Evolutionary conservation across 1,140 invertebrate genomes (phyloP), one percentile per base, ranked within the genome.

Genomic region (Probaryconus sp.): DNA sequence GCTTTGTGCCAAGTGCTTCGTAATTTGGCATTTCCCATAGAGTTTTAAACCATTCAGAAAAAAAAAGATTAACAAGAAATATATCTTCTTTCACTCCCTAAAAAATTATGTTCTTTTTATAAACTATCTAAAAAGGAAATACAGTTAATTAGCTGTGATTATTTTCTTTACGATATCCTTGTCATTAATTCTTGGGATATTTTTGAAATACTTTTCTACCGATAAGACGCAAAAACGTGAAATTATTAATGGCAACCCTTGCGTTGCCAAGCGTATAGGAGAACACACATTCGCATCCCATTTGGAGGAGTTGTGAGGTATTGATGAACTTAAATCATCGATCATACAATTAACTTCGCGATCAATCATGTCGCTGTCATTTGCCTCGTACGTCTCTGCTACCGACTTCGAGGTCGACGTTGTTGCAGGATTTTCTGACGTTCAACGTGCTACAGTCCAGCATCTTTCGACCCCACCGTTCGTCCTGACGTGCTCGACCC

Each of bases 271-370:
- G n/a, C n/a, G n/a, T n/a, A n/a, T n/a, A n/a, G n/a, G n/a, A n/a
- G n/a, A n/a, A n/a, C n/a, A n/a, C n/a, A 63, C 6, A 10, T 17
- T 7, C 10, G 47, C 35, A 35, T 48, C 64, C 48, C 55, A 55
- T 56, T 67, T 43, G 50, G 17, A 20, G 33, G 13, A 2, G 48
- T 47, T 14, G 13, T 33, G 60, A 69, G 67, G 69, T 76, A 77
- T 78, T 83, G 82, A 85, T 81, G 79, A 83, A 85, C 78, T 79
- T 77, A 79, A 83, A 76, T 85, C 83, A 87, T 87, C 85, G 85
- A 87, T 88, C 86, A 88, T 86, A 80, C 83, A 86, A 88, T 88
- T 88, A 87, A 77, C 81, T 65, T 67, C 21, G 50, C 79, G 82
- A 87, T 86, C 85, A 85, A 87, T 87, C 84, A 86, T 85, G 75